These are phyloP conservation scores for Coranthus polyacanthus DNA, from an alignment of 2,797 vertebrate species.

Conservation along the genomic window DNA sequence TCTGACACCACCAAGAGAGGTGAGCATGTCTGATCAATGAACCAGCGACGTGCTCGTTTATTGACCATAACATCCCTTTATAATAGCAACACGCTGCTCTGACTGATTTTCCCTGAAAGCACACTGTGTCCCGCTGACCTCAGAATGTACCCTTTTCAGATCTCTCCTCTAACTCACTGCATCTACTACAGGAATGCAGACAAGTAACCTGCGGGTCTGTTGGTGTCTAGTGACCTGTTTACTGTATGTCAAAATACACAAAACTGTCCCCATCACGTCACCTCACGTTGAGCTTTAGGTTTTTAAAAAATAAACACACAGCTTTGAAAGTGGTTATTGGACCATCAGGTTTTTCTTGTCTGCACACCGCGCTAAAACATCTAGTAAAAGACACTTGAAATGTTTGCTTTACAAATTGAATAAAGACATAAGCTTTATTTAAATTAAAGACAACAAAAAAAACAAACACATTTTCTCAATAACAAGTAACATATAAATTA, in stretches of 20 bases:
- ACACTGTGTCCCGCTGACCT: conserved; percentile 31
- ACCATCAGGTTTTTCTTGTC: too few relatives aligned
- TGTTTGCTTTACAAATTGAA: too few relatives aligned
- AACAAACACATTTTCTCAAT: too few relatives aligned
- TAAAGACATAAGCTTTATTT: too few relatives aligned
- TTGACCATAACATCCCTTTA: background rate
- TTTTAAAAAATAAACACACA: too few relatives aligned
- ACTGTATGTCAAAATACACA: background rate
- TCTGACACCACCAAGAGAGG: conserved; percentile 92
- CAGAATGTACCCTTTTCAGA: background rate
- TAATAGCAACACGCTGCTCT: background rate
- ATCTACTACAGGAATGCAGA: too few relatives aligned
- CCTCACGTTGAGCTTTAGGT: background rate
- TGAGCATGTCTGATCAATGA: conserved; percentile 62
- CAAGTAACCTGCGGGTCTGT: background rate
- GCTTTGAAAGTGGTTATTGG: too few relatives aligned
- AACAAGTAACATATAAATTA: too few relatives aligned
- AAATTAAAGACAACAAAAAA: too few relatives aligned
- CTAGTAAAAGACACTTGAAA: background rate
- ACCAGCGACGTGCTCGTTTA: too few relatives aligned
- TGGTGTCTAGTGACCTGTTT: background rate
- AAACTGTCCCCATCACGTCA: background rate
- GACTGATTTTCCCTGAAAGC: conserved; percentile 1
- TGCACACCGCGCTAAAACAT: too few relatives aligned
- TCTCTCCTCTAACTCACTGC: too few relatives aligned